phyloP scores from a whole-genome alignment of 1,140 invertebrate genomes.

The Venturia canescens region DNA sequence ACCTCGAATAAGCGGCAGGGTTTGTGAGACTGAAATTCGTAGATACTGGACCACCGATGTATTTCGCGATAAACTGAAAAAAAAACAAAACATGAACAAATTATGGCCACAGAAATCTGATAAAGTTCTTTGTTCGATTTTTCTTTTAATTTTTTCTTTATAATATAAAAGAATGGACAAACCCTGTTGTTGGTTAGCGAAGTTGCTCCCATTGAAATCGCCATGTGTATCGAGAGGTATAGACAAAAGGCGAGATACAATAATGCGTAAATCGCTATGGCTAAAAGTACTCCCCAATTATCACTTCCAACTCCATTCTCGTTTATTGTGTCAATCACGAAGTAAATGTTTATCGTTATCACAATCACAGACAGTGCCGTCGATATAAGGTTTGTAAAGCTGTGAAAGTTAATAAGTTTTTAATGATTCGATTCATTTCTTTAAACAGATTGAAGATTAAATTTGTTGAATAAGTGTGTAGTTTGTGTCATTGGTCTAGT shows the following conservation, averaged over 20 bases:
- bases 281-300: slow-evolving; percentile 77
- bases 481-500: too few species aligned
- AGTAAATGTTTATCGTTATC: slow-evolving; percentile 90
- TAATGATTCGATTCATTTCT: too few species aligned
- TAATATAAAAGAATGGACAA: slow-evolving; percentile 53
- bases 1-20: slow-evolving; percentile 73
- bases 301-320: slow-evolving; percentile 72
- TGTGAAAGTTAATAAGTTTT: slow-evolving; percentile 71
- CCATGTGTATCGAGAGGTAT: slow-evolving; percentile 85
- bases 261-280: slow-evolving; percentile 79
- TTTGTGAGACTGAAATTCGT: slow-evolving; percentile 68
- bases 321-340: slow-evolving; percentile 83
- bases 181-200: slow-evolving; percentile 67
- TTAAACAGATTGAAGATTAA: too few species aligned
- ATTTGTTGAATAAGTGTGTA: too few species aligned
- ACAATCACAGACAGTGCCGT: slow-evolving; percentile 83
- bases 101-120: slow-evolving; percentile 9
- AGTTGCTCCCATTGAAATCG: slow-evolving; percentile 81
- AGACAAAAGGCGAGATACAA: slow-evolving; percentile 85
- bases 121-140: background rate
- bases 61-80: slow-evolving; percentile 72
- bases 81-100: slow-evolving; percentile 50
- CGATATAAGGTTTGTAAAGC: slow-evolving; percentile 83
- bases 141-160: background rate
- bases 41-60: slow-evolving; percentile 70